These are phyloP conservation scores for Atrichornis clamosus DNA, from an alignment of 2,113 vertebrate species.

Conservation along the genomic window DNA sequence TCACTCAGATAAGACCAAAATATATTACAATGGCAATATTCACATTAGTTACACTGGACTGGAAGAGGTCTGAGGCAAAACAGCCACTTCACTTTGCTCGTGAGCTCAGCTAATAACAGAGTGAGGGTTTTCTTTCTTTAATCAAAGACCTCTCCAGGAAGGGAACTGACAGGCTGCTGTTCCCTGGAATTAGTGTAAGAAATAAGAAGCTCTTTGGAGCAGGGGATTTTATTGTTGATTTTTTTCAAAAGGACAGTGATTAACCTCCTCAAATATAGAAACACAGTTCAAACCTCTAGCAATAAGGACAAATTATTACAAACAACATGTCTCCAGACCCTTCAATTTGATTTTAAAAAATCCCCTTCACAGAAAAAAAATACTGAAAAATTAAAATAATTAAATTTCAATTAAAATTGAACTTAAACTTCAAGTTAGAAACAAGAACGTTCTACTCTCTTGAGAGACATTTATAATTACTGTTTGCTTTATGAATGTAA, in stretches of 20 bases:
- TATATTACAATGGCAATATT: background rate
- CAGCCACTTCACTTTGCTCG: background rate
- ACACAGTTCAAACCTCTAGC: background rate
- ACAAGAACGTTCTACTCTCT: background rate
- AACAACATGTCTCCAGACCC: background rate
- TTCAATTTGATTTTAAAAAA: background rate
- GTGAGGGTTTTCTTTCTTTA: background rate
- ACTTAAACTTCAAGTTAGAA: background rate
- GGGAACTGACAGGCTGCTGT: background rate
- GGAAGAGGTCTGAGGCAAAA: slow-evolving; percentile 23
- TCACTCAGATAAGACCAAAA: background rate
- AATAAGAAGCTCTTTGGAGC: background rate
- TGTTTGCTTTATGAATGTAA: background rate
- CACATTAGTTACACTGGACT: background rate
- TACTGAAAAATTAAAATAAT: background rate
- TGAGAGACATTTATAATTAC: background rate
- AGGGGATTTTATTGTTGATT: background rate
- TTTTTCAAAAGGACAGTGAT: background rate
- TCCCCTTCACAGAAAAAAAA: background rate
- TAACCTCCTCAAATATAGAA: background rate
- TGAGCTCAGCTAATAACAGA: background rate
- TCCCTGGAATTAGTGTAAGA: background rate
- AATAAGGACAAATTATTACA: background rate
- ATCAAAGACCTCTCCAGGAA: background rate
- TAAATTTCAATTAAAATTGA: background rate